These are phyloP conservation scores for Nipponia nippon DNA, from an alignment of 2,113 vertebrate species.

Conservation along the genomic window DNA sequence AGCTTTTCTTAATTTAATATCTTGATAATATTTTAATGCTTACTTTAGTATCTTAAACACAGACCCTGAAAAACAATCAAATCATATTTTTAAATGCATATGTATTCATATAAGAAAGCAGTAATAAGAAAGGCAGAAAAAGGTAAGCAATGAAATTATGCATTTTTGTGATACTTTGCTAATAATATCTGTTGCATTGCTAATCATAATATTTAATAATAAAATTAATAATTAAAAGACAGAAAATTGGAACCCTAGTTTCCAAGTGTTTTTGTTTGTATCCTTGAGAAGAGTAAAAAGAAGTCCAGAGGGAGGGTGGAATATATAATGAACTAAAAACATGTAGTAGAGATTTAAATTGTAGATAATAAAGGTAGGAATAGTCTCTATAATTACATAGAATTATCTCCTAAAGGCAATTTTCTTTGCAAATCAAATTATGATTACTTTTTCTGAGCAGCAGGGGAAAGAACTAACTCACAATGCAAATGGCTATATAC, in stretches of 20 bases:
- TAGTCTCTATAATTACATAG: background rate
- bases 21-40: background rate
- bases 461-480: background rate
- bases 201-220: background rate
- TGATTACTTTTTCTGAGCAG: background rate
- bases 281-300: background rate
- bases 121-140: background rate
- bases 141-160: background rate
- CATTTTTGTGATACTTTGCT: background rate
- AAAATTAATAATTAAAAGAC: background rate
- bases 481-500: background rate
- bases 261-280: background rate
- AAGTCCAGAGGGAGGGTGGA: background rate
- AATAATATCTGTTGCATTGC: background rate
- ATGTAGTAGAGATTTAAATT: background rate
- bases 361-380: background rate
- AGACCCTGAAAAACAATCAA: background rate
- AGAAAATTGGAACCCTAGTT: background rate
- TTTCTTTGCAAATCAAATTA: background rate
- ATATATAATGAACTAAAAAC: background rate
- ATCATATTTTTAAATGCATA: background rate
- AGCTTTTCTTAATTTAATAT: background rate
- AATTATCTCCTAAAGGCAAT: background rate
- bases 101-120: background rate
- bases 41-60: background rate